Conservation (phyloP, 1,140 invertebrate species). For the Triops longicaudatus region DNA sequence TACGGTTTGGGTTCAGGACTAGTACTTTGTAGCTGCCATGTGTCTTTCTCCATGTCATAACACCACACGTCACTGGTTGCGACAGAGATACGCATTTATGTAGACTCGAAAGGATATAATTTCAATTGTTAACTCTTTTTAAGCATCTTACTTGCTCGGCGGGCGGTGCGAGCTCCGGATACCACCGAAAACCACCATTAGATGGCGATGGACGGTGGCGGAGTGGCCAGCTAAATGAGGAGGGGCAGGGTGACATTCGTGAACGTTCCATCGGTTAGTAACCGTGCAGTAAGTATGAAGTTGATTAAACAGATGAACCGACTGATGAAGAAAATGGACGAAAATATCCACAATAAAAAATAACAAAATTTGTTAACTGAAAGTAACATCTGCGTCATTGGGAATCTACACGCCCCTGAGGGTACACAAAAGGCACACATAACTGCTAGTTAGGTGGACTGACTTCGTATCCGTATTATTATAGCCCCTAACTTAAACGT, state of each 20-base stretch:
- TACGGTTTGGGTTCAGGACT: slow-evolving; percentile 59
- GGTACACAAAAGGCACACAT: too few relatives aligned
- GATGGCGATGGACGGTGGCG: slow-evolving; percentile 73
- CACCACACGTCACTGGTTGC: slow-evolving; percentile 70
- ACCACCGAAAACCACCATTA: slow-evolving; percentile 88
- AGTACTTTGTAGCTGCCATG: slow-evolving; percentile 65
- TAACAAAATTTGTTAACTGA: neutral
- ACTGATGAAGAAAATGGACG: neutral
- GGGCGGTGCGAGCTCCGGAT: slow-evolving; percentile 41
- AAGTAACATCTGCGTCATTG: too few relatives aligned
- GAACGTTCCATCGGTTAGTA: slow-evolving; percentile 64
- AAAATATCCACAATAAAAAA: too few relatives aligned
- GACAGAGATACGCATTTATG: neutral
- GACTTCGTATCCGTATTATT: too few relatives aligned
- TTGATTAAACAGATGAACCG: slow-evolving; percentile 70
- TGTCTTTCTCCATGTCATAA: slow-evolving; percentile 64
- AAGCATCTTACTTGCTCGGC: slow-evolving; percentile 30
- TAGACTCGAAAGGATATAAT: too few relatives aligned
- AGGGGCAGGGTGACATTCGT: slow-evolving; percentile 54
- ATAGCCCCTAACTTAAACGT: too few relatives aligned
- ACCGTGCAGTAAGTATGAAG: slow-evolving; percentile 80
- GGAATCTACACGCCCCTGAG: too few relatives aligned
- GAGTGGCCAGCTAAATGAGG: slow-evolving; percentile 82
- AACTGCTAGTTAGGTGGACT: too few relatives aligned
- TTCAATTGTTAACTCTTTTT: neutral